Evolutionary conservation across 2,113 vertebrate genomes (phyloP).

Genomic region (Psettodes erumei): DNA sequence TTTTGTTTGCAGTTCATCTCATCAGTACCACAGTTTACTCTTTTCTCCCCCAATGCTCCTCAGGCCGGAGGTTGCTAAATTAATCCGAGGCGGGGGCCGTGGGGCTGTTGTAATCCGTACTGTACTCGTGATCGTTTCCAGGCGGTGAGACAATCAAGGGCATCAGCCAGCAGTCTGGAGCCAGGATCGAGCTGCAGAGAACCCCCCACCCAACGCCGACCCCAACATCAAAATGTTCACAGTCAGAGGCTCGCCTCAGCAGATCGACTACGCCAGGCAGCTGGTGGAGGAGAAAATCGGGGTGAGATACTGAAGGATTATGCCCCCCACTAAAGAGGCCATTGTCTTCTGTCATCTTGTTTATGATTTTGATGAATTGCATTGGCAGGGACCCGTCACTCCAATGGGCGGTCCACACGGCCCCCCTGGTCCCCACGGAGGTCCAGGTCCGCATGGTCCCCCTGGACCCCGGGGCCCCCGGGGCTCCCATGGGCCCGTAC

Average conservation of each 20-base stretch:
- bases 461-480: constrained; percentile 93
- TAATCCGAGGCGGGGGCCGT: too few species aligned
- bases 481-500: constrained; percentile 95
- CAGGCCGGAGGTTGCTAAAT: not conserved
- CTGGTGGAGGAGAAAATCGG: constrained; percentile 99
- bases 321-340: fast-evolving
- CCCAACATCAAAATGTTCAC: constrained; percentile 98
- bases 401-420: constrained; percentile 95
- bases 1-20: too few species aligned
- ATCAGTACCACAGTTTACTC: too few species aligned
- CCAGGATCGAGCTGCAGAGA: constrained; percentile 97
- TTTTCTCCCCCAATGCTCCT: not conserved
- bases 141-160: constrained; percentile 98
- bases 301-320: constrained; percentile 79
- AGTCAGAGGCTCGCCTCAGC: constrained; percentile 94
- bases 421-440: constrained; percentile 95
- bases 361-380: constrained; percentile 10
- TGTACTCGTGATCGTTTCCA: constrained; percentile 58
- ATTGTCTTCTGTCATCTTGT: not conserved
- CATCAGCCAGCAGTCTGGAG: constrained; percentile 98
- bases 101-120: not conserved
- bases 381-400: constrained; percentile 91
- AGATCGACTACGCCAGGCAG: constrained; percentile 97
- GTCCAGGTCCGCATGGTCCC: constrained; percentile 94
- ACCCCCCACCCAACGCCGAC: constrained; percentile 95